A percentile compares a stretch with the other conserved stretches of the same genome.
phyloP scores from a whole-genome alignment of 1,140 invertebrate genomes.

The Bradysia coprophila region DNA sequence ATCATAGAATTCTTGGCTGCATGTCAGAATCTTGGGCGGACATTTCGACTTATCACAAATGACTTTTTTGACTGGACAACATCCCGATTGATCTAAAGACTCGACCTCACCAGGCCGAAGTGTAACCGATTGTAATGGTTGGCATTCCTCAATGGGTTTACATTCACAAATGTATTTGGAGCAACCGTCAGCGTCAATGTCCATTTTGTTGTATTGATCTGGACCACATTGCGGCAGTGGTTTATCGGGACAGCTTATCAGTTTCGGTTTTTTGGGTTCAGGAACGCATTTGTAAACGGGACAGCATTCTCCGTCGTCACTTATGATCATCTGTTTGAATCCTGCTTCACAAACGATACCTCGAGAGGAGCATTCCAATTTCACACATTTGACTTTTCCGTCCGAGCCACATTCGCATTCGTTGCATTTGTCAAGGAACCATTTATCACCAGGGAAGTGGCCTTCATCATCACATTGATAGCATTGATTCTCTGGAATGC shows the following conservation, averaged over 20 bases:
- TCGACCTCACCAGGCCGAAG: slow-evolving; percentile 38
- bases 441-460: slow-evolving; percentile 29
- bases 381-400: slow-evolving; percentile 31
- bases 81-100: slow-evolving; percentile 36
- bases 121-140: slow-evolving; percentile 14
- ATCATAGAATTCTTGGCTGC: slow-evolving; percentile 33
- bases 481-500: slow-evolving; percentile 18
- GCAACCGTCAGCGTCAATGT: slow-evolving; percentile 36
- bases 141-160: slow-evolving; percentile 21
- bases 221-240: slow-evolving; percentile 45
- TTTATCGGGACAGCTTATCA: slow-evolving; percentile 33
- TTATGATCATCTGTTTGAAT: slow-evolving; percentile 29
- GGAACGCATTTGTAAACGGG: slow-evolving; percentile 38
- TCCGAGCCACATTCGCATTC: slow-evolving; percentile 44
- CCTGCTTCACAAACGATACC: slow-evolving; percentile 27
- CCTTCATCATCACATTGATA: slow-evolving; percentile 16
- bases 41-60: slow-evolving; percentile 41
- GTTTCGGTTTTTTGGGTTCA: slow-evolving; percentile 29
- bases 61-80: slow-evolving; percentile 39
- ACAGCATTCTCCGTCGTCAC: slow-evolving; percentile 36
- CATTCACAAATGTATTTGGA: slow-evolving; percentile 53
- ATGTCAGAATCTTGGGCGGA: slow-evolving; percentile 30
- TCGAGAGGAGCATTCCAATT: slow-evolving; percentile 8
- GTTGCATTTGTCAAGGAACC: slow-evolving; percentile 49
- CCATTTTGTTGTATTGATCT: slow-evolving; percentile 45